These are phyloP conservation scores for Ictalurus punctatus DNA, from an alignment of 2,113 vertebrate genomes.

Conservation along the genomic window DNA sequence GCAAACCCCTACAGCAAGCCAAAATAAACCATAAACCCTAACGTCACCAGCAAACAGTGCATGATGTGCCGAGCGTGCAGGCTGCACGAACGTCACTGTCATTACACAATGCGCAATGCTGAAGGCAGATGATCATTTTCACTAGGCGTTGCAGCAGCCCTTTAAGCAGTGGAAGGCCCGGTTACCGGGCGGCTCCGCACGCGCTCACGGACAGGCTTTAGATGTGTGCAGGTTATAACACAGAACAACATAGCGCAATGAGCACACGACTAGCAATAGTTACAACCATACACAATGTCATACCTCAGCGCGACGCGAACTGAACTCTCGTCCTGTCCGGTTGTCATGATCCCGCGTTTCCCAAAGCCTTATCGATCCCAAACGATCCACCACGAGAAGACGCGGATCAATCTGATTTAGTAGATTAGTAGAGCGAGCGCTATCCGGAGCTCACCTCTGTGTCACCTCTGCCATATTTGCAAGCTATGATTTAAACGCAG, in stretches of 20 bases:
- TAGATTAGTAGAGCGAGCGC: background rate
- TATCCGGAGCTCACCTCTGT: constrained; percentile 45
- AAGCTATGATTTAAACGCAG: background rate
- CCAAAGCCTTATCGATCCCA: background rate
- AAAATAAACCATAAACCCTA: background rate
- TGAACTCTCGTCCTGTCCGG: constrained; percentile 85
- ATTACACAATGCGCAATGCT: background rate
- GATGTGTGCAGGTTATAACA: constrained; percentile 22
- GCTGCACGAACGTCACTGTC: background rate
- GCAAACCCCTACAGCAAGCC: background rate
- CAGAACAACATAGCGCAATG: constrained; percentile 26
- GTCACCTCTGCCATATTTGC: constrained; percentile 55
- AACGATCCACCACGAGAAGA: background rate
- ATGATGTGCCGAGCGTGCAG: background rate
- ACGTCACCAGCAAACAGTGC: background rate
- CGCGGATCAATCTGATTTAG: constrained; percentile 20
- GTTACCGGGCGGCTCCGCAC: constrained; percentile 37
- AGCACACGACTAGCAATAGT: background rate
- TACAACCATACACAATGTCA: constrained; percentile 40
- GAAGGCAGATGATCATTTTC: background rate
- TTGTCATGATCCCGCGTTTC: constrained; percentile 74
- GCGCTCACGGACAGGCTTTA: background rate
- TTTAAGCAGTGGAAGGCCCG: constrained; percentile 8
- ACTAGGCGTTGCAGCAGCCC: background rate
- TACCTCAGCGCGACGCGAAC: constrained; percentile 93